Base-by-base conservation (phyloP, 2,113 vertebrate genomes). In the Synodontis membranacea region DNA sequence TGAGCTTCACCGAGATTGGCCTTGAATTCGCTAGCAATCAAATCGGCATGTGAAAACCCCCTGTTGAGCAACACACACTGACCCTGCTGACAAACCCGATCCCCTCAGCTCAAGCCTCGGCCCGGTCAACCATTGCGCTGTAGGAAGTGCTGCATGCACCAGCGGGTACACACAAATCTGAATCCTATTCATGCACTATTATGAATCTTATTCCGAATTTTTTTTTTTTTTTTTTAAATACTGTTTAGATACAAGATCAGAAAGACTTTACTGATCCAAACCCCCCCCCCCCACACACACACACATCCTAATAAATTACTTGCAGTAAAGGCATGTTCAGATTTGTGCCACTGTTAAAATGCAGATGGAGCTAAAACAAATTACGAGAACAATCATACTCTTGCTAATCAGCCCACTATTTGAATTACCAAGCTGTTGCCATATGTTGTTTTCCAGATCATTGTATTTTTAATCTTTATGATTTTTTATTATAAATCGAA, bases 1-100 rank as follows among this genome's bases (percentile, higher is more conserved):
- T n/a, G n/a, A 80, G 39, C 28, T 39, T 34, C 62, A n/a, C 85
- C 82, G 58, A 87, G 50, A 64, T 72, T 89, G 50, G 58, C n/a
- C 80, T 23, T 39, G 56, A 88, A 82, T 31, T 54, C 80, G 28
- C 66, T 89, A 78, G 81, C 84, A 68, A 75, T 84, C 74, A 80
- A 84, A 83, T 58, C 54, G 15, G 52, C 82, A 76, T 76, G 48
- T 83, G 85, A 83, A 86, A 84, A 56, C 52, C 60, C 44, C n/a
- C 31, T 25, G 48, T n/a, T 50, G 28, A 37, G 70, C 37, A 84
- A 44, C 83, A 75, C 83, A 75, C n/a, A 44, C 48, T 80, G 84
- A 82, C 85, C 80, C 23, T 50, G 54, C 54, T 75, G 52, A 75
- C 52, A 82, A 74, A 75, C 54, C 50, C 39, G 52, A 70, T 72